Evolutionary conservation across 2,888 invertebrate species (phyloP), one percentile per base, ranked within the genome.

Genomic region (Drosophila fulvimacula): DNA sequence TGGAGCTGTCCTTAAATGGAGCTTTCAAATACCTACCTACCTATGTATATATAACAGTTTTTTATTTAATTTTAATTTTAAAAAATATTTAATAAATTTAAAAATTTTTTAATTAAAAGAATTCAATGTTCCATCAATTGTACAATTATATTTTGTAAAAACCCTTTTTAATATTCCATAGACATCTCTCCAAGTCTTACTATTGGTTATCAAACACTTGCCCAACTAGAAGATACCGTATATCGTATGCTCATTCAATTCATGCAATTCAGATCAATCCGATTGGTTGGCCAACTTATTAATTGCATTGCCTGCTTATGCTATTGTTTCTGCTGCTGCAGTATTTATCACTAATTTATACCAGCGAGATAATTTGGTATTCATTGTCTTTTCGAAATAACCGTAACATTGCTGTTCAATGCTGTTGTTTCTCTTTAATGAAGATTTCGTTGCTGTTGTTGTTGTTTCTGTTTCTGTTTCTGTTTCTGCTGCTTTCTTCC

Each of bases 401-500:
- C 76, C 79, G 82, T 81, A 81, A 78, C 81, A 72, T 64, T 58
- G 49, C 57, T 60, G 73, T 73, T 71, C 49, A 48, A 59, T 64
- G 55, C 39, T 61, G 58, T 63, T 70, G 55, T 76, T 63, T 60
- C 48, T 53, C 30, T 68, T 60, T 63, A 63, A 53, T 69, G 56
- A 52, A 69, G 53, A 53, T 42, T 59, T 52, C 44, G 36, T 36
- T 34, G 21, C 10, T 49, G 48, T 27, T 19, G 17, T 17, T 53
- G 48, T 39, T 5, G 11, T 36, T 36, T 5, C 15, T 56, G 48
- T 30, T 32, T 13, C 7, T 49, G 17, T 13, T 27, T 49, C 10
- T 61, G 51, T 49, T 57, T 30, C 57, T 57, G 59, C 10, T 30
- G 60, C 65, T 79, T 79, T 76, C 75, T 70, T 66, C 74, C 69